Conservation (phyloP, 1,140 invertebrate species). For the Sarcophaga bullata region DNA sequence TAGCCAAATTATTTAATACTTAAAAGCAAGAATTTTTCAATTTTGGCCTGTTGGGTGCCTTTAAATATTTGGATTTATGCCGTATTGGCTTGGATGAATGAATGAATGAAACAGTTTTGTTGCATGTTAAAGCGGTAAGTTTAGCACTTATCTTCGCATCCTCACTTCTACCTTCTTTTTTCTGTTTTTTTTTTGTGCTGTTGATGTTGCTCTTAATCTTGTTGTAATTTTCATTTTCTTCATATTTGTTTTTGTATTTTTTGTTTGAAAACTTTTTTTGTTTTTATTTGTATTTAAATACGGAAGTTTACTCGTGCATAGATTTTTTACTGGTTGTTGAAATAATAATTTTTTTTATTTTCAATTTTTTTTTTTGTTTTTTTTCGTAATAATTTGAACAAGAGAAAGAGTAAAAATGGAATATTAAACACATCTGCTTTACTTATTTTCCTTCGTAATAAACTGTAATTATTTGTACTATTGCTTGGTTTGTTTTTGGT, state of each 20-base stretch:
- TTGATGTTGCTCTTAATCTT: background rate
- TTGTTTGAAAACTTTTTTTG: background rate
- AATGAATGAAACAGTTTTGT: background rate
- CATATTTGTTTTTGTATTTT: background rate
- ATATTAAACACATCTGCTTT: conserved; percentile 1
- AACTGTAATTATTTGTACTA: background rate
- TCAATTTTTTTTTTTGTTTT: too few relatives aligned
- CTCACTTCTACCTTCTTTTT: background rate
- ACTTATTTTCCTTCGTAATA: background rate
- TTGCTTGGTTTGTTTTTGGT: background rate
- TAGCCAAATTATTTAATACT: background rate
- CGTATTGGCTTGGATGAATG: background rate
- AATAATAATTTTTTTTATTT: too few relatives aligned
- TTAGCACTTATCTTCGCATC: background rate
- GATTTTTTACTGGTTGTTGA: background rate
- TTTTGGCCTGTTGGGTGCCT: conserved; percentile 23
- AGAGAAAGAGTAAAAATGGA: background rate
- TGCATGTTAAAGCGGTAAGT: conserved; percentile 35
- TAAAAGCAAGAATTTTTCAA: background rate
- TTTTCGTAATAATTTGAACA: too few relatives aligned
- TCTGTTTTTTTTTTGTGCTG: background rate
- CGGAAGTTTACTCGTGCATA: conserved; percentile 23
- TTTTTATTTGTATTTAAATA: conserved; percentile 4
- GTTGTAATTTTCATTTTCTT: conserved; percentile 32
- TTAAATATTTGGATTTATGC: conserved; percentile 23